Conservation (phyloP, 2,797 vertebrate genomes). For the Vultur gryphus region DNA sequence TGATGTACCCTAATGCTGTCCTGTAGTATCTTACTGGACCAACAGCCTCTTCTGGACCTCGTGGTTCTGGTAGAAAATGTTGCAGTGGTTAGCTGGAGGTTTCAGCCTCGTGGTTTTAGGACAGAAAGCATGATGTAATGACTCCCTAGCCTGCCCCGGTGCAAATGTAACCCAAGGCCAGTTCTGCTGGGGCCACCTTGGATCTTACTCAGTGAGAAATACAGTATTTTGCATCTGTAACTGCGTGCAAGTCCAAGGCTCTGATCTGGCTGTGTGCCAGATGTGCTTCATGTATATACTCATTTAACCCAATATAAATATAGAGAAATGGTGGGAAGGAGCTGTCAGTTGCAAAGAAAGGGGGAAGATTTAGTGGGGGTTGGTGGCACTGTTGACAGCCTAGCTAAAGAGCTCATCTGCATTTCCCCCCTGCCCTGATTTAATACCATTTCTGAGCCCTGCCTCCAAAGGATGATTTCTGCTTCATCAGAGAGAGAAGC, state of each 20-base stretch:
- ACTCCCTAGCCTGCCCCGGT: background rate
- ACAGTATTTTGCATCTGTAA: background rate
- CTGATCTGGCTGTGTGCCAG: background rate
- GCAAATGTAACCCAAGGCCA: background rate
- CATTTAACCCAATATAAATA: background rate
- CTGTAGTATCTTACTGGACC: background rate
- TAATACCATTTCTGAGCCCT: background rate
- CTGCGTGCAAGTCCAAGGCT: background rate
- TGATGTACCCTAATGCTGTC: background rate
- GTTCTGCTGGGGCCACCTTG: background rate
- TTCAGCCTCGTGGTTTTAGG: background rate
- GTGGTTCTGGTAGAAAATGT: background rate
- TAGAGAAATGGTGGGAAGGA: background rate
- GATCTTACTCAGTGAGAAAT: background rate
- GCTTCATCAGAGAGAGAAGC: background rate
- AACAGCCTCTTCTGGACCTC: background rate
- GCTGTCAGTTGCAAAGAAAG: background rate
- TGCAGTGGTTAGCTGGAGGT: background rate
- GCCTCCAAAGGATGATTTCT: background rate
- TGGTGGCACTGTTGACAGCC: background rate
- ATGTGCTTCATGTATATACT: background rate
- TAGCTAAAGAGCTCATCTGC: background rate
- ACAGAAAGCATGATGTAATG: background rate
- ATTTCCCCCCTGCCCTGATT: background rate
- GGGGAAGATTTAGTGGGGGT: background rate